Base-by-base conservation (phyloP, 1,140 invertebrate species). In the Tenebrio molitor region DNA sequence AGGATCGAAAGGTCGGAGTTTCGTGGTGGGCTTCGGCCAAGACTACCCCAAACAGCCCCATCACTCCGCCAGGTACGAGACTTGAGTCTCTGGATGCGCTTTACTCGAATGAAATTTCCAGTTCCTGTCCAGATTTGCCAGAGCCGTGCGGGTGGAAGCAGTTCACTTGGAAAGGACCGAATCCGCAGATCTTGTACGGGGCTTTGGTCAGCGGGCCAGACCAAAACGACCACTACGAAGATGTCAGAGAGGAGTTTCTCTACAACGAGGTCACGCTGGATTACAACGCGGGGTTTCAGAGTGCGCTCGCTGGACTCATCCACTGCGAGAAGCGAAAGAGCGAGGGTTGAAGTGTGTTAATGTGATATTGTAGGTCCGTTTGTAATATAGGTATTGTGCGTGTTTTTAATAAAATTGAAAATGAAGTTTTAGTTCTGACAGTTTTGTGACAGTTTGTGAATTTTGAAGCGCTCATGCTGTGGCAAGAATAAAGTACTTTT, bases 11-110 rank as follows among this genome's bases (percentile, higher is more conserved):
- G 89, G 89, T 1, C 83, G 86, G 42, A 91, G 89, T 77, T 91
- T 84, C 76, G 87, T 91, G 0, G 86, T 91, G 15, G 90, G 90
- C 4, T 91, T 86, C 77, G 90, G 89, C 0, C 78, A 81, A 33
- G 87, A 90, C 80, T 86, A 86, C 44, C 89, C 90, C 0, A 80
- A 74, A 25, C 83, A 86, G 69, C 85, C 86, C 1, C 83, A 86
- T 74, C 87, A 89, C 75, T 84, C 86, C 5, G 85, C 86, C 1
- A 88, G 86, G 85, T 86, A 79, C 42, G 23, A 19, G 15, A 19
- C 7, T 23, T 68, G 15, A 50, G 78, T 15, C 16, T 15, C 16
- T n/a, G 12, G 10, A 0, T 10, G 0, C 2, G 10, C 5, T 29
- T n/a, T 63, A 42, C 41, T n/a, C n/a, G n/a, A n/a, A n/a, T n/a